Evolutionary conservation across 2,797 vertebrate genomes (phyloP).

Genomic region (Rhinichthys osculus): DNA sequence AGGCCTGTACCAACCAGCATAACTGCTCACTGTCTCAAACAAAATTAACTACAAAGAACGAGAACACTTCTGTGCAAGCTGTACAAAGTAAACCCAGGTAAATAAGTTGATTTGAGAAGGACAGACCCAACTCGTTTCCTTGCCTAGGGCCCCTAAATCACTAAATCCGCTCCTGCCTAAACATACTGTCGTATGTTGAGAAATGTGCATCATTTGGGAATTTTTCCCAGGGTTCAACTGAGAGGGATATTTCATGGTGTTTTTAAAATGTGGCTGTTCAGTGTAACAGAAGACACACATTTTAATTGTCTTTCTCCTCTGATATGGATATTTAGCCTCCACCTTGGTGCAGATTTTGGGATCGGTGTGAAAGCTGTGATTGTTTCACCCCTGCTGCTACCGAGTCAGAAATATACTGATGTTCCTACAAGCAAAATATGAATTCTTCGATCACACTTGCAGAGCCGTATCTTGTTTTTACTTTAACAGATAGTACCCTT

Average conservation of each 20-base stretch:
- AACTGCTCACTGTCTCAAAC: slow-evolving; percentile 3
- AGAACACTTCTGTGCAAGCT: slow-evolving; percentile 16
- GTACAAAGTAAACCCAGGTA: slow-evolving; percentile 1
- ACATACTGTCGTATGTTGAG: neutral
- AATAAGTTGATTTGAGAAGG: slow-evolving; percentile 11
- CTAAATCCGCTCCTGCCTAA: slow-evolving; percentile 1
- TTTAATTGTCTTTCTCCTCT: slow-evolving; percentile 9
- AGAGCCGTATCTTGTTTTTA: slow-evolving; percentile 52
- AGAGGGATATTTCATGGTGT: slow-evolving; percentile 12
- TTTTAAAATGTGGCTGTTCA: slow-evolving; percentile 3
- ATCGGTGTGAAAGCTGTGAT: slow-evolving; percentile 19
- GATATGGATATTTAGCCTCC: slow-evolving; percentile 40
- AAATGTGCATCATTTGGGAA: slow-evolving; percentile 7
- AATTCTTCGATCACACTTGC: slow-evolving; percentile 43
- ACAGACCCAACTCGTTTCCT: neutral
- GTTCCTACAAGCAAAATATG: slow-evolving; percentile 53
- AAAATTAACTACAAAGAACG: slow-evolving; percentile 13
- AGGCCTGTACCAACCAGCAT: slow-evolving; percentile 1
- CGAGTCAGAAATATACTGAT: slow-evolving; percentile 41
- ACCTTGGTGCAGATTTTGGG: slow-evolving; percentile 26
- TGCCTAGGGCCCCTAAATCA: neutral
- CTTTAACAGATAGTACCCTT: slow-evolving; percentile 53
- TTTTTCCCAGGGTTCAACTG: neutral
- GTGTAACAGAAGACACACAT: slow-evolving; percentile 19
- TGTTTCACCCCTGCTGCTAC: slow-evolving; percentile 19